Conservation (phyloP, 2,113 vertebrate genomes). For the Oncorhynchus gorbuscha region DNA sequence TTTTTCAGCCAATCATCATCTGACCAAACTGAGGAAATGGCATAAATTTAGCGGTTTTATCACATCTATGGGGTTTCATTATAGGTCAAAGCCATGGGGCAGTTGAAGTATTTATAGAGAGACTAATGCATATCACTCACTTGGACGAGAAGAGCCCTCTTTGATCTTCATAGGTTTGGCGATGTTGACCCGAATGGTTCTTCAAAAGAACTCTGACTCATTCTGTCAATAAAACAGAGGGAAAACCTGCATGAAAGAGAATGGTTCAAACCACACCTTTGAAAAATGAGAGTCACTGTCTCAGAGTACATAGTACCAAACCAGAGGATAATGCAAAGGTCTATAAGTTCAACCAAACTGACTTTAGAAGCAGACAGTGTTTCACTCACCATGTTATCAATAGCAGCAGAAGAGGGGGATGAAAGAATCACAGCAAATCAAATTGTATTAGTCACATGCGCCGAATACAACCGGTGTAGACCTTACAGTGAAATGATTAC, state of each 20-base stretch:
- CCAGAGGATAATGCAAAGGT: no score
- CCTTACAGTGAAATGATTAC: no score
- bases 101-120: no score
- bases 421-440: not conserved
- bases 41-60: not conserved
- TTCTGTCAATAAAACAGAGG: constrained; percentile 73
- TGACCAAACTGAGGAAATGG: constrained; percentile 84
- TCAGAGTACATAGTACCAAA: no score
- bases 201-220: constrained; percentile 94
- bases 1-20: constrained; percentile 98
- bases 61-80: no score
- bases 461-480: no score
- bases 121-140: constrained; percentile 57
- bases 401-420: constrained; percentile 72
- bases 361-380: not conserved
- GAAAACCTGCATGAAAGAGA: not conserved
- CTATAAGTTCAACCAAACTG: no score
- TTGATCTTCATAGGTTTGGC: constrained; percentile 98
- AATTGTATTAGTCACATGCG: no score
- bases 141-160: constrained; percentile 93
- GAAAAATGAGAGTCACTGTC: not conserved
- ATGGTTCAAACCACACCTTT: not conserved
- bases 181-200: constrained; percentile 92
- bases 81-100: no score
- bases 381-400: constrained; percentile 91